Evolutionary conservation across 2,888 invertebrate genomes (phyloP).

Genomic region (Mythimna vitellina): DNA sequence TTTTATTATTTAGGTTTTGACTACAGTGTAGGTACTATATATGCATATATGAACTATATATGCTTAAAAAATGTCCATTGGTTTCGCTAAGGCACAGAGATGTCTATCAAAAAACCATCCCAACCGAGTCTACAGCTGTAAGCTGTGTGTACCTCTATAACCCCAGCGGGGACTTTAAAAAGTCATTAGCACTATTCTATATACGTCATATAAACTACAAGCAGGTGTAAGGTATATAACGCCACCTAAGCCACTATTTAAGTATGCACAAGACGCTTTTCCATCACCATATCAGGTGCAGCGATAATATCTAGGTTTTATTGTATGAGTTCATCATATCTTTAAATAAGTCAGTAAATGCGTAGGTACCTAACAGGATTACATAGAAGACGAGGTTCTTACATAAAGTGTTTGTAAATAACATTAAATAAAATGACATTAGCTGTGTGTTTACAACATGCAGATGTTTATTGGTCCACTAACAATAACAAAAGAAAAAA

Average conservation of each 20-base stretch:
- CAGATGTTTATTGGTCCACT: not conserved
- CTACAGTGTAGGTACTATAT: too few species aligned
- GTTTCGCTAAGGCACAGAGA: not conserved
- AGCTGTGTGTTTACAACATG: not conserved
- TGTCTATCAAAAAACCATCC: not conserved
- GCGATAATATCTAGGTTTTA: conserved; percentile 24
- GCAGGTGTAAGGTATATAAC: not conserved
- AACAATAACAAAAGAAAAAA: not conserved
- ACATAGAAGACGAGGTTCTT: conserved; percentile 23
- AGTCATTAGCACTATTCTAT: not conserved
- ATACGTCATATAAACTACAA: conserved; percentile 26
- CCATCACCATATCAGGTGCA: conserved; percentile 15
- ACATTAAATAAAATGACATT: conserved; percentile 30
- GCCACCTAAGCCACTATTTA: not conserved
- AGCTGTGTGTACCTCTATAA: not conserved
- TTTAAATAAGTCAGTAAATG: conserved; percentile 36
- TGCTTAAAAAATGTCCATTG: too few species aligned
- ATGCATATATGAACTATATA: too few species aligned
- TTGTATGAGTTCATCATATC: conserved; percentile 44
- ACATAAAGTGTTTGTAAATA: conserved; percentile 33
- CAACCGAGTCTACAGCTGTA: not conserved
- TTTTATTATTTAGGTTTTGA: too few species aligned
- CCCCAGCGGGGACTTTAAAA: not conserved
- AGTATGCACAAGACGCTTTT: conserved; percentile 34
- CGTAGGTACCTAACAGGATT: conserved; percentile 46